Percentiles rank a stretch among this genome's conserved stretches.
Evolutionary conservation across 2,113 vertebrate species (phyloP).

Genomic region (Microcebus griseorufus): DNA sequence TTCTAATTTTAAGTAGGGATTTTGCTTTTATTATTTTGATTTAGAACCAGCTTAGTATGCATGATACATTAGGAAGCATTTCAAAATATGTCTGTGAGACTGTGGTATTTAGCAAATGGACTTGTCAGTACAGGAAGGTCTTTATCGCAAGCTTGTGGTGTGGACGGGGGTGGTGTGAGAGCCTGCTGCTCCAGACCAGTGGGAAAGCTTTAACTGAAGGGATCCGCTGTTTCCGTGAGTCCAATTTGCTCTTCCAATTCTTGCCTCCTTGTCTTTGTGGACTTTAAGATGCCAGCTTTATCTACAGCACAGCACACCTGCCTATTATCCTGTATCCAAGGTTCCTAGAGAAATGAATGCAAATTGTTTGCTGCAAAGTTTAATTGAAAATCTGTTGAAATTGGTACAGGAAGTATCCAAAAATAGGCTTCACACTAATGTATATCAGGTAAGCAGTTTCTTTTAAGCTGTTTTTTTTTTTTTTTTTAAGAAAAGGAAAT

Average conservation of each 20-base stretch:
- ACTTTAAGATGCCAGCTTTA: background rate
- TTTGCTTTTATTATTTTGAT: conserved; percentile 29
- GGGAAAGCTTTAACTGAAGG: background rate
- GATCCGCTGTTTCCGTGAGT: background rate
- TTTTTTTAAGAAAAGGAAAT: conserved; percentile 70
- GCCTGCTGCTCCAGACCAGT: background rate
- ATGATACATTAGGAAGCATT: conserved; percentile 10
- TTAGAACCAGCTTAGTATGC: background rate
- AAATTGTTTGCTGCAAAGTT: conserved; percentile 64
- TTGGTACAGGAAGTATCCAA: conserved; percentile 57
- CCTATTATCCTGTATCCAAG: background rate
- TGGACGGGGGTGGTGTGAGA: background rate
- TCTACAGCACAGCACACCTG: conserved; percentile 18
- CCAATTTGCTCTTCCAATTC: background rate
- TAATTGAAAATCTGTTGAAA: conserved; percentile 64
- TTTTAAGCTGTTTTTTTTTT: conserved; percentile 49
- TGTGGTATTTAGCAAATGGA: conserved; percentile 12
- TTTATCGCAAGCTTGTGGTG: conserved; percentile 6
- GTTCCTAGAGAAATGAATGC: conserved; percentile 48
- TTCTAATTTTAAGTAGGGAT: conserved; percentile 4
- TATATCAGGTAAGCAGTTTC: conserved; percentile 70
- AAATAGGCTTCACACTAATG: conserved; percentile 63
- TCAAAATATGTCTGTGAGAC: conserved; percentile 46
- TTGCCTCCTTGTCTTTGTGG: background rate
- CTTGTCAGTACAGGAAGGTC: background rate